These are phyloP conservation scores for Sylvilagus bachmani DNA, from an alignment of 2,113 vertebrate species.

Conservation along the genomic window DNA sequence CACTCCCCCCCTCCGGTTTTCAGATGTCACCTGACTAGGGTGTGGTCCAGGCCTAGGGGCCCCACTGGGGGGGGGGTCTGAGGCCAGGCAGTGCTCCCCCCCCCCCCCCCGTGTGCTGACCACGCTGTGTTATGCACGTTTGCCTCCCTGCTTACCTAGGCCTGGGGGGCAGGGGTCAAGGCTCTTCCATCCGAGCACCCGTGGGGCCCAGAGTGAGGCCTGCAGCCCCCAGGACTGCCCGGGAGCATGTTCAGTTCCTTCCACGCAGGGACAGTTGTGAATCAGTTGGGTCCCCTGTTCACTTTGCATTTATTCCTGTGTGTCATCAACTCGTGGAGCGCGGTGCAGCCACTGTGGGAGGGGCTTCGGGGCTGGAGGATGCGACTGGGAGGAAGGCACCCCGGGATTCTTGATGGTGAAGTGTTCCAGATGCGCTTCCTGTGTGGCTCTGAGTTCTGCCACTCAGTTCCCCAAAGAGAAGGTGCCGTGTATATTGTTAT, in stretches of 20 bases:
- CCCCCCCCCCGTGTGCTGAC: not conserved
- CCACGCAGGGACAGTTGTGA: not conserved
- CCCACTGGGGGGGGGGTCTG: not conserved
- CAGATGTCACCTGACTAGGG: not conserved
- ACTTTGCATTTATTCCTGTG: not conserved
- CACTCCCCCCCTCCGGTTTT: not conserved
- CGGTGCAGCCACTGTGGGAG: too few species aligned
- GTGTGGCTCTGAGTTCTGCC: not conserved
- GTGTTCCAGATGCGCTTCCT: not conserved
- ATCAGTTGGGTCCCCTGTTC: accelerated
- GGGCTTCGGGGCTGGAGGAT: not conserved
- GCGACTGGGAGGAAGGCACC: not conserved
- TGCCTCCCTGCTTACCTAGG: not conserved
- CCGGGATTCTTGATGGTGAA: not conserved
- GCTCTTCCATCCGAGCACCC: not conserved
- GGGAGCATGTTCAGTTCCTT: not conserved
- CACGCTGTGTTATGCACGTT: accelerated
- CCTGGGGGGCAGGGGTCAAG: not conserved
- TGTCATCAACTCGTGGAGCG: not conserved
- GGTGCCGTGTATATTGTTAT: not conserved
- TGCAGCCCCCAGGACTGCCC: not conserved
- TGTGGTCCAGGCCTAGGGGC: too few species aligned
- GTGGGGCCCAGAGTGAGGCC: accelerated
- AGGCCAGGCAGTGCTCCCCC: not conserved
- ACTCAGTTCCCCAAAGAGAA: not conserved